phyloP scores from a whole-genome alignment of 2,888 invertebrate species.

The Sesia bembeciformis region DNA sequence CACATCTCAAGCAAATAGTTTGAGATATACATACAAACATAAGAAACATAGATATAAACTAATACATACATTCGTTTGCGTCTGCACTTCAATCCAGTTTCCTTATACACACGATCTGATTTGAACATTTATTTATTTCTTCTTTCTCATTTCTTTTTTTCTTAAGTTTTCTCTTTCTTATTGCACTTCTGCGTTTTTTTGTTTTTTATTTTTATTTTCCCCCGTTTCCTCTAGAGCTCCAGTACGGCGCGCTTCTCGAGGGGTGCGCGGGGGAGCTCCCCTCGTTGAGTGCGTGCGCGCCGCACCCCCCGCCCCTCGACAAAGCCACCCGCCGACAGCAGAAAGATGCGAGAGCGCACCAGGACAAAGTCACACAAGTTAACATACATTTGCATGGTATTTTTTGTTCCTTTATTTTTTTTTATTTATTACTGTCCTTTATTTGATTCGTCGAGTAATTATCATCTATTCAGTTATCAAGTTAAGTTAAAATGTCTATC shows the following conservation, averaged over 20 bases:
- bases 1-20: no score
- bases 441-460: slow-evolving; percentile 3
- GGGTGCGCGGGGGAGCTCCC: slow-evolving; percentile 73
- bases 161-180: no score
- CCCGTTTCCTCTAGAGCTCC: slow-evolving; percentile 62
- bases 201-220: slow-evolving; percentile 15
- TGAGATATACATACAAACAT: no score
- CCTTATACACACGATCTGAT: no score
- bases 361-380: slow-evolving; percentile 84
- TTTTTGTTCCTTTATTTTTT: slow-evolving; percentile 38
- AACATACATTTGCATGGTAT: slow-evolving; percentile 90
- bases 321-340: slow-evolving; percentile 73
- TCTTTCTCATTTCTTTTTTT: no score
- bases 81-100: no score
- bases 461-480: background rate
- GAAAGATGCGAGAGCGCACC: slow-evolving; percentile 79
- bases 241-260: slow-evolving; percentile 70
- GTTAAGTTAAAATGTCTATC: no score
- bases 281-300: slow-evolving; percentile 61
- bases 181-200: no score
- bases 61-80: no score
- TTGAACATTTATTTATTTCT: no score
- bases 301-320: slow-evolving; percentile 72
- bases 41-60: no score
- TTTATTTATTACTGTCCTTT: slow-evolving; percentile 1